Conservation (phyloP, 1,140 invertebrate species). For the Euura lappo region DNA sequence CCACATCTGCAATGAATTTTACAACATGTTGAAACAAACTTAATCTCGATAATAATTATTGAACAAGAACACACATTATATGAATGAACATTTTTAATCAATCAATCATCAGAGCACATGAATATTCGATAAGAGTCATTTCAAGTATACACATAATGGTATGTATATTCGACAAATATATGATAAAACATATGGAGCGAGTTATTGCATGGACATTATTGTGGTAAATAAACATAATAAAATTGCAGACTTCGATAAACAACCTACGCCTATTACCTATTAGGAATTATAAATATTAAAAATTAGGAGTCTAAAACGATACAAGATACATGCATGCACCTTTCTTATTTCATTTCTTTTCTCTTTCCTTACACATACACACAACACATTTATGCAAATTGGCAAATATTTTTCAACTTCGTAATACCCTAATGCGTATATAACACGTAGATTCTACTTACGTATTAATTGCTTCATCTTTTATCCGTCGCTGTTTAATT, state of each 20-base stretch:
- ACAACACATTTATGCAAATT: neutral
- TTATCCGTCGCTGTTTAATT: constrained; percentile 40
- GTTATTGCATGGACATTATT: neutral
- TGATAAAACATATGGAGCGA: neutral
- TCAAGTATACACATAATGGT: neutral
- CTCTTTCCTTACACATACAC: too few species aligned
- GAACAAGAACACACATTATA: neutral
- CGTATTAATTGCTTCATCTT: neutral
- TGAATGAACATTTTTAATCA: neutral
- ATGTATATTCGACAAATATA: neutral
- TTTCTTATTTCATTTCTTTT: constrained; percentile 16
- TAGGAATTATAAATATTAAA: neutral
- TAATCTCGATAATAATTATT: neutral
- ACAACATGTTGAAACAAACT: constrained; percentile 3
- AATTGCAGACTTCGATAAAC: neutral
- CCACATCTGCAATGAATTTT: constrained; percentile 5
- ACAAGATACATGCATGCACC: neutral
- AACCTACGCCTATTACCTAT: constrained; percentile 5
- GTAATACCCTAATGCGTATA: too few species aligned
- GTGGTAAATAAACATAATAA: constrained; percentile 7
- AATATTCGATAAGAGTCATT: neutral
- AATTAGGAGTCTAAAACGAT: neutral
- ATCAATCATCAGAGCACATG: neutral
- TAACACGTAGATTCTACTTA: neutral
- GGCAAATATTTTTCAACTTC: too few species aligned